Conservation (phyloP, 2,888 invertebrate genomes). For the Neoscelio sp. region DNA sequence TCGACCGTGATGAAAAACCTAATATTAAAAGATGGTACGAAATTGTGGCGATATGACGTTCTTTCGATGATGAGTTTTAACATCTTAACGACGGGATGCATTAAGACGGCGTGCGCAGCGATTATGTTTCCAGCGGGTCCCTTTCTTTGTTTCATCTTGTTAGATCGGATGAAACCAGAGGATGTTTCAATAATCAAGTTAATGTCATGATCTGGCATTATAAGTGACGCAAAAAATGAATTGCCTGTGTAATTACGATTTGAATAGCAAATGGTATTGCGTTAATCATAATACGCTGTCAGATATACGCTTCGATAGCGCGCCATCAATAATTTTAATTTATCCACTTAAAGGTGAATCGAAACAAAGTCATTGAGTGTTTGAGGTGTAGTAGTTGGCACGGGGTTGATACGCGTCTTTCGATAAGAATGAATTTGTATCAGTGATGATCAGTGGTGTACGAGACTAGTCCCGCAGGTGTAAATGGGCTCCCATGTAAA, state of each 20-base stretch:
- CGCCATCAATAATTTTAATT: constrained; percentile 4
- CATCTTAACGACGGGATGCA: constrained; percentile 30
- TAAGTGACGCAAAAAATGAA: constrained; percentile 5
- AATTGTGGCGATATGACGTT: background rate
- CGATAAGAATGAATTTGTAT: constrained; percentile 55
- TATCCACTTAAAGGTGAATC: too few species aligned
- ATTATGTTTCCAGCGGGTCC: constrained; percentile 21
- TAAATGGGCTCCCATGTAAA: constrained; percentile 70
- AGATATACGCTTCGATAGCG: constrained; percentile 15
- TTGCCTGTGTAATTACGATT: background rate
- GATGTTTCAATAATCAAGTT: constrained; percentile 23
- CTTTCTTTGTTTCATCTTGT: constrained; percentile 27
- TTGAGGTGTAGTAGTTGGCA: too few species aligned
- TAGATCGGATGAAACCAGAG: constrained; percentile 1
- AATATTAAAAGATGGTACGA: constrained; percentile 14
- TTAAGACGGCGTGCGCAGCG: constrained; percentile 26
- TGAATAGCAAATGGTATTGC: constrained; percentile 12
- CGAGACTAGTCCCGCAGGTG: constrained; percentile 61
- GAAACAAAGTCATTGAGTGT: background rate
- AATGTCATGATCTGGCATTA: background rate
- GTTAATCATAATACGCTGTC: background rate
- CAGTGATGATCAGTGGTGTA: constrained; percentile 17
- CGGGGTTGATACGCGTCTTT: too few species aligned
- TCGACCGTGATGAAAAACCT: constrained; percentile 27
- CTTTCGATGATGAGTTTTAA: constrained; percentile 22